Conservation (phyloP, 2,797 vertebrate genomes). For the Aldrovandia affinis region DNA sequence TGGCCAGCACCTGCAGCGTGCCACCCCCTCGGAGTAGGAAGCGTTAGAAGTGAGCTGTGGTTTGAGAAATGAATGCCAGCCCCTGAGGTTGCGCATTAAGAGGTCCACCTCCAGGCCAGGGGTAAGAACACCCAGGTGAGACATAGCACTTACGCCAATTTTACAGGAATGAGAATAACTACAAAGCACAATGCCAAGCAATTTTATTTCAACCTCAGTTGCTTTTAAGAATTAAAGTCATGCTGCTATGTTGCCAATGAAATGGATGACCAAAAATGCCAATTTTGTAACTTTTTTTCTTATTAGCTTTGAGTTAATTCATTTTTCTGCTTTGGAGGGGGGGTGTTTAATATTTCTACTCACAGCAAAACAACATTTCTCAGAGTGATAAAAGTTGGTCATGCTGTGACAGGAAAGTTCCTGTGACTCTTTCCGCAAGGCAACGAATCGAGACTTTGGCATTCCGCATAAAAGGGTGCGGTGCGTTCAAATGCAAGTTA, state of each 20-base stretch:
- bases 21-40: background rate
- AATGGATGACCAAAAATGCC: too few species aligned
- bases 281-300: too few species aligned
- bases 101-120: background rate
- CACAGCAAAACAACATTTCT: background rate
- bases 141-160: background rate
- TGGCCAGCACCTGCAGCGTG: constrained; percentile 4
- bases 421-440: background rate
- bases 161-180: too few species aligned
- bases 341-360: background rate
- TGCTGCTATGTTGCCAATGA: too few species aligned
- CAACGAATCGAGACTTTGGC: background rate
- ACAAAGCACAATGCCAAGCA: too few species aligned
- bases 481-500: too few species aligned
- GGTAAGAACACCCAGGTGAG: background rate
- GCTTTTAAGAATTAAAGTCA: too few species aligned
- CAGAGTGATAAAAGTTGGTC: background rate
- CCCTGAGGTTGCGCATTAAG: background rate
- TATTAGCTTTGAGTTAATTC: too few species aligned
- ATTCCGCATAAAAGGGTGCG: background rate
- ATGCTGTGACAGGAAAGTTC: background rate
- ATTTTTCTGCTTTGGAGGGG: too few species aligned
- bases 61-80: constrained; percentile 18
- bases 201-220: too few species aligned
- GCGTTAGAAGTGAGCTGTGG: constrained; percentile 29